Base-by-base conservation (phyloP, 2,888 invertebrate genomes). In the Diarsia mendica region DNA sequence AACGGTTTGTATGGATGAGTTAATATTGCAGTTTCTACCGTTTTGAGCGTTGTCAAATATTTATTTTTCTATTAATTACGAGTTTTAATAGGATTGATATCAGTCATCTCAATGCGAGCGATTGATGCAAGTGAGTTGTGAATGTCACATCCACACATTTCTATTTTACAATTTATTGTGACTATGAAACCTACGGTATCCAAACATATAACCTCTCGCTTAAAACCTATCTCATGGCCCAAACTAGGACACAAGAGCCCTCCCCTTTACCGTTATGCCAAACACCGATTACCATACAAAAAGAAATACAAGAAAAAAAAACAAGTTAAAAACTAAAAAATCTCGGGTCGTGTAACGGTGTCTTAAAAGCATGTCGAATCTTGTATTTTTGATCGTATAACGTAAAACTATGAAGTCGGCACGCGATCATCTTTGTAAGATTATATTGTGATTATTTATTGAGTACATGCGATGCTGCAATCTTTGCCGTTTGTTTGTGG, bases 391-490 rank as follows among this genome's bases (percentile, higher is more conserved):
- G 87, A 90, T 90, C 90, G 86, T 91, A 90, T 89, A 90, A 90
- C 74, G 81, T 80, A 84, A 84, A 81, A 63, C 82, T 80, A 85
- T 72, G 74, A 61, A 46, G 68, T 75, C 72, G 82, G 91, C 93
- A 93, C 93, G 93, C 93, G 90, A 93, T 85, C 89, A 76, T 73
- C 79, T 86, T 86, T 83, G 88, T 89, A 55, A 76, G 84, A 87
- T 89, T 92, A 90, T 92, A 91, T 91, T 92, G 91, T 92, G 88
- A 88, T 86, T 88, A 83, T 80, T 91, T 91, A 93, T 91, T 92
- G 92, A 64, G 85, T 85, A 88, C 88, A 86, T 86, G 86, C 82
- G 61, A 86, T 79, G 77, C 39, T 70, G 72, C 85, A 69, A 72
- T 81, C 53, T 61, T 60, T 66, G 69, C 49, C 53, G 51, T 83